Evolutionary conservation across 2,113 vertebrate genomes (phyloP).

Genomic region (Ifrita kowaldi): DNA sequence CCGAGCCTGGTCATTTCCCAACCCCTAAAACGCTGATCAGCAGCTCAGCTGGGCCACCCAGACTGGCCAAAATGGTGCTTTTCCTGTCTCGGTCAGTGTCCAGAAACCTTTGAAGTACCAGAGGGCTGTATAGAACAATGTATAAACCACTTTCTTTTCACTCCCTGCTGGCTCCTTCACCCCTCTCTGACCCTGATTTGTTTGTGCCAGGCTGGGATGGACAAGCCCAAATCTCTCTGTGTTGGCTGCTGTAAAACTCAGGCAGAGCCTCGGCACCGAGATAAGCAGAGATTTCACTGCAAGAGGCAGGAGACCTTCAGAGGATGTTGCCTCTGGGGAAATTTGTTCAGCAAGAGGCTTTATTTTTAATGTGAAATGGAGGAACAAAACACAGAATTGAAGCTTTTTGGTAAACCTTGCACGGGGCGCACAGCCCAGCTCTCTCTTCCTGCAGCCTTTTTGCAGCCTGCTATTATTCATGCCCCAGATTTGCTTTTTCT

Average conservation of each 20-base stretch:
- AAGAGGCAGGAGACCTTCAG: neutral
- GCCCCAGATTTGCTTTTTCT: neutral
- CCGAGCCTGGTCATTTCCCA: neutral
- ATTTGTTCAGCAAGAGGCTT: neutral
- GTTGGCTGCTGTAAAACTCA: neutral
- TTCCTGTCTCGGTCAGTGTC: neutral
- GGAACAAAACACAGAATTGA: neutral
- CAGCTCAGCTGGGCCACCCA: neutral
- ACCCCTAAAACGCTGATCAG: accelerated
- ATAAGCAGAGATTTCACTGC: neutral
- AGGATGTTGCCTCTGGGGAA: neutral
- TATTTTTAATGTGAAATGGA: neutral
- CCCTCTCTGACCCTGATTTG: accelerated
- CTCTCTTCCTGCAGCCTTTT: neutral
- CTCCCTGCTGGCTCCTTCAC: neutral
- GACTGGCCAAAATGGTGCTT: neutral
- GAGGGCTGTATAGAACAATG: neutral
- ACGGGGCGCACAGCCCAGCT: neutral
- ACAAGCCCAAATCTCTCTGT: neutral
- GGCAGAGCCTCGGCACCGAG: neutral
- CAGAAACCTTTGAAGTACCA: neutral
- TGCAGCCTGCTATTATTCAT: neutral
- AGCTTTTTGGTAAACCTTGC: neutral
- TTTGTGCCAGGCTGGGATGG: neutral
- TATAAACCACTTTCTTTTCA: neutral